Base-by-base conservation (phyloP, 2,888 invertebrate genomes). In the Ptychoptera albimana region DNA sequence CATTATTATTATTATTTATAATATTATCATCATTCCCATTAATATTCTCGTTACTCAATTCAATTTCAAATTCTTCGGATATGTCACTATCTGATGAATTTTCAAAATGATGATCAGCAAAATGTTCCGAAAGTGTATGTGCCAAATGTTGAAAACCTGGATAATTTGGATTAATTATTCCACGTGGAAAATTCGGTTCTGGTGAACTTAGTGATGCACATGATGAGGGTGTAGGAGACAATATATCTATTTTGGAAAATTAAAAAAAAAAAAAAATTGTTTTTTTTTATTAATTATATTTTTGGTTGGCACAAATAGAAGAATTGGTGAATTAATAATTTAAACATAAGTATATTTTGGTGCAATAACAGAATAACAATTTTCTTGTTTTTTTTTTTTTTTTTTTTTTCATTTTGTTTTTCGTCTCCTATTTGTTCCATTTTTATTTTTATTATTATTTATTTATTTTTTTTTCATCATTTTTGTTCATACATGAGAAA, bases 131-230 rank as follows among this genome's bases (percentile, higher is more conserved):
- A 52, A 82, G 68, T 48, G 79, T 79, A 56, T 81, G 78, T 13
- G 82, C 84, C 55, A 84, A 71, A 62, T 84, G 83, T 60, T 85
- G 83, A 63, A 85, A 85, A 45, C 85, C 84, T 15, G 84, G 80
- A 66, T 85, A 85, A 64, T 85, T 85, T 42, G 84, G 84, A 67
- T 85, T 85, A 55, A 82, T 78, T 53, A 84, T 83, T 51, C 84
- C 82, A 53, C 79, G 71, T 45, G 75, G 75, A 56, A 71, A 67
- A 49, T 57, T 54, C 41, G 52, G 54, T 42, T 57, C 55, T 38
- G 57, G 55, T 43, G 56, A 53, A 45, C 49, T 50, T 39, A 53
- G 46, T 39, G 56, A 54, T 13, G 46, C 44, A 41, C 44, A 49
- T 30, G 50, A 51, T 23, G 51, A 51, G 37, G 46, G 45, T 43